Base-by-base conservation (phyloP, 37 sponge, comb jelly and placozoan species). In the Beroe ovata region DNA sequence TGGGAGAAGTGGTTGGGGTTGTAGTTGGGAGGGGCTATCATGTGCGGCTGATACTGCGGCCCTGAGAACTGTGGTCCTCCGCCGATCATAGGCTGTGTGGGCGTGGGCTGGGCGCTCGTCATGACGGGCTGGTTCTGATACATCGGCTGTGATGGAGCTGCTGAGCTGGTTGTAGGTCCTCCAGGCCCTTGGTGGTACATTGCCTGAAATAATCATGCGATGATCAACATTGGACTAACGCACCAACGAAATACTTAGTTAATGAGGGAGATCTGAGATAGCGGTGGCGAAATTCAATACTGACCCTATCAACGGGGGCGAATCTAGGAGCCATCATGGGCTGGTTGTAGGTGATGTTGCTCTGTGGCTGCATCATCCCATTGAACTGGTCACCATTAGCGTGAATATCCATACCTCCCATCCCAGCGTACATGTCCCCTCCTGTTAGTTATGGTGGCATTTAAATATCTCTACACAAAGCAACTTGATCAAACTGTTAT, bases 51-150 rank as follows among this genome's bases (percentile, higher is more conserved):
- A 54, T 77, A 77, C 28, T 42, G 54, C 3, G n/a, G 84, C 8
- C 54, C 54, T 11, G 42, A 20, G 84, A 77, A 77, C 54, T 77
- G 84, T 25, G 84, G 84, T 8, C 84, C 84, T n/a, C 84, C 84
- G 23, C 84, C 84, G 42, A 77, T 77, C 26, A 77, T 77, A 25
- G 84, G 84, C 84, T 77, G 84, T 21, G 84, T 77, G 47, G 84
- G 84, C 11, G 84, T 77, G 26, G 84, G 84, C 21, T 77, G 84
- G 54, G 84, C 84, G 54, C 47, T 77, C 3, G 84, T 77, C 84
- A 77, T 77, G 29, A 77, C 54, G 36, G 84, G 84, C 54, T 77
- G 84, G 84, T 39, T 77, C 54, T 77, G 84, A 54, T 77, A 77
- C 2, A 77, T 42, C 23, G 42, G 84, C 84, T 66, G 69, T 8